phyloP scores from a whole-genome alignment of 2,797 vertebrate genomes.

The Myripristis jacobus region DNA sequence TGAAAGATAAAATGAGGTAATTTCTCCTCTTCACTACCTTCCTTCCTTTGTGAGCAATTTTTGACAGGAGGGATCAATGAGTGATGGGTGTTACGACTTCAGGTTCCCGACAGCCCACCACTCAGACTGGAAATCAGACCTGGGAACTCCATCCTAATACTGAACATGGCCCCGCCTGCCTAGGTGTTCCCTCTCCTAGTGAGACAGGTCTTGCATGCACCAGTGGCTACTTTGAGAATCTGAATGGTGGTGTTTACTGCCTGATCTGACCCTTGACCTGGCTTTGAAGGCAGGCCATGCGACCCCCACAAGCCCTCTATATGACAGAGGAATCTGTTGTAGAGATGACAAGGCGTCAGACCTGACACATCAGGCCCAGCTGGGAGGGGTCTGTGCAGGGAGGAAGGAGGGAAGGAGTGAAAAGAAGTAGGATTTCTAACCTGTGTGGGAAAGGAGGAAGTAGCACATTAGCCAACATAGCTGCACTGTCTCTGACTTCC shows the following conservation, averaged over 20 bases:
- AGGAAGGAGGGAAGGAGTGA: conserved; percentile 35
- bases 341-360: conserved; percentile 78
- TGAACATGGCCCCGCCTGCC: conserved; percentile 10
- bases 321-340: conserved; percentile 80
- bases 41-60: neutral
- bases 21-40: neutral
- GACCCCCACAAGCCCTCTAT: conserved; percentile 64
- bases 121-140: neutral
- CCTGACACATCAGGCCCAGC: conserved; percentile 69
- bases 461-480: conserved; percentile 34
- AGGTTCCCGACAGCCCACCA: neutral
- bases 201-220: conserved; percentile 30
- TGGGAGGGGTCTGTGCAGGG: conserved; percentile 47
- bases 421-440: conserved; percentile 47
- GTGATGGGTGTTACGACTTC: neutral
- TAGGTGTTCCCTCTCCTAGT: conserved; percentile 25
- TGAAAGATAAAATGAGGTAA: neutral
- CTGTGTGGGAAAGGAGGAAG: conserved; percentile 42
- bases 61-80: no score
- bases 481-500: conserved; percentile 37
- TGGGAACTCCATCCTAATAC: conserved; percentile 18
- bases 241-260: conserved; percentile 73
- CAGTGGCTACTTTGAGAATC: conserved; percentile 46
- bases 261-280: conserved; percentile 76
- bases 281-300: conserved; percentile 74